Base-by-base conservation (phyloP, 2,888 invertebrate species). In the Idaea aversata region DNA sequence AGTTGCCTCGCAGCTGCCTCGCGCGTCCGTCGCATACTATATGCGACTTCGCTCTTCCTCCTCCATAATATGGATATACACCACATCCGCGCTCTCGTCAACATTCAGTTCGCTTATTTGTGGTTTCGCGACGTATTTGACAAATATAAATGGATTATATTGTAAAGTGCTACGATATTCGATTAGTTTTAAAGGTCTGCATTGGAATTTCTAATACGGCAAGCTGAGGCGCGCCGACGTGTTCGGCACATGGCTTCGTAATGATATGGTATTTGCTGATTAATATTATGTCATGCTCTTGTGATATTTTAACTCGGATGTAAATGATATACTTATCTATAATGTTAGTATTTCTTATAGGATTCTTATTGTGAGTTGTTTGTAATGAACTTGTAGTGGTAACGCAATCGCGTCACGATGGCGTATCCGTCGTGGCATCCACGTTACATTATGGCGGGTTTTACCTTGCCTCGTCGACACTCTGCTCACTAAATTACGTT, bases 141-240 rank as follows among this genome's bases (percentile, higher is more conserved):
- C 83, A 92, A 92, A 83, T 88, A 87, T 84, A 91, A 91, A 93
- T 92, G 93, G 93, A 93, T 93, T 93, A 93, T 92, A 90, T 91
- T 93, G 88, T 93, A 88, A 90, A 91, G 91, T 91, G 90, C 79
- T 79, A 75, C 79, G 75, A 79, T 79, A 81, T 81, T 82, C 79
- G 75, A 77, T 78, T 83, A 83, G 82, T 83, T 86, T 85, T 77
- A 88, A 88, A 91, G 90, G 90, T 91, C 88, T 87, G 91, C 90
- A 88, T 87, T 88, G 91, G 91, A 91, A 91, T 91, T 90, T 90
- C 83, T 88, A 87, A 88, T 86, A 89, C 84, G 88, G 86, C 88
- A 82, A 85, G 80, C 82, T 81, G 84, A 83, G 78, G 85, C 86
- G 87, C 86, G 87, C 87, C 90, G 91, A 89, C 92, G 89, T 92